phyloP scores from a whole-genome alignment of 2,888 invertebrate species.

The Caradrina clavipalpis region DNA sequence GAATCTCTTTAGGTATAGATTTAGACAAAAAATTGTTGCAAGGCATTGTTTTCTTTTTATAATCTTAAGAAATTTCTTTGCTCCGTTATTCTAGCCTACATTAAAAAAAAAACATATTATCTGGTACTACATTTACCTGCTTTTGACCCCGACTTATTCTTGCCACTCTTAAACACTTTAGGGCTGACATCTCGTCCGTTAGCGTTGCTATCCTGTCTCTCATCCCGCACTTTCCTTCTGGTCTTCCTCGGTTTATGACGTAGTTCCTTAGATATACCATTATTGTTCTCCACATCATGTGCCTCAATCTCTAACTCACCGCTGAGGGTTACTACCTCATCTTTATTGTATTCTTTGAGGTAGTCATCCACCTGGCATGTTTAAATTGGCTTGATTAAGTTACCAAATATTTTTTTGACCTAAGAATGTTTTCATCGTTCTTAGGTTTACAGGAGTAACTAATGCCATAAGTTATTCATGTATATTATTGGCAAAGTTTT shows the following conservation, averaged over 20 bases:
- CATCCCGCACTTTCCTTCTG: constrained; percentile 84
- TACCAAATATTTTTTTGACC: neutral
- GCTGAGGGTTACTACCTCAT: constrained; percentile 87
- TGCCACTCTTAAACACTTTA: constrained; percentile 85
- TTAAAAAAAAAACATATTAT: too few relatives aligned
- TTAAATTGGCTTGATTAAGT: neutral
- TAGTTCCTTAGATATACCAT: constrained; percentile 81
- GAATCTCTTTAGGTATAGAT: too few relatives aligned
- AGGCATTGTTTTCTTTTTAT: too few relatives aligned
- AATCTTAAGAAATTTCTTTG: too few relatives aligned
- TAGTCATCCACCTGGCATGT: constrained; percentile 86
- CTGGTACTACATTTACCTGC: too few relatives aligned
- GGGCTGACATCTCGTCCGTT: constrained; percentile 87
- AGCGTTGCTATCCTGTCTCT: constrained; percentile 79
- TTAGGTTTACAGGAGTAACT: neutral
- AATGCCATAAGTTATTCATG: too few relatives aligned
- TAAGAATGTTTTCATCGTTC: neutral
- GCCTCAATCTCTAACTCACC: constrained; percentile 89
- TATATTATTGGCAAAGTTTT: too few relatives aligned
- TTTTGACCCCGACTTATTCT: constrained; percentile 78
- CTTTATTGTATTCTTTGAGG: constrained; percentile 88
- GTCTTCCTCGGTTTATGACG: constrained; percentile 86
- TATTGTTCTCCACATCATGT: constrained; percentile 87
- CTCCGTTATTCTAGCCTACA: too few relatives aligned
- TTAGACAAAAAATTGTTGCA: too few relatives aligned